Evolutionary conservation across 2,797 vertebrate species (phyloP).

Genomic region (Tokudaia tokunoshimensis): DNA sequence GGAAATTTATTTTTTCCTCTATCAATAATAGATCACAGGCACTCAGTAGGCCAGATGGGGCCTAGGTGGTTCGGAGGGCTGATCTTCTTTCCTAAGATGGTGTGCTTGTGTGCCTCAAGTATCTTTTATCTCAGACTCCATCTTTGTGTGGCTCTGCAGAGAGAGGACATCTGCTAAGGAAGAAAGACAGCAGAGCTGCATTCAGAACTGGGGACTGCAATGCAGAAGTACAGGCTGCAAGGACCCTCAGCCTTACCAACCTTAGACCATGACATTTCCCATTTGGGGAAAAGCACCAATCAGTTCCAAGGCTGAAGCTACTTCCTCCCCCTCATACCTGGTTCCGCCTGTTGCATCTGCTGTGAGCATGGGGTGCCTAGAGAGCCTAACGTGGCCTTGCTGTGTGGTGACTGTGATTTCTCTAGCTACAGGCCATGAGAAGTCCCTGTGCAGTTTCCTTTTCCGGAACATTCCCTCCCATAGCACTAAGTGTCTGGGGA

Average conservation of each 20-base stretch:
- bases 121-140: background rate
- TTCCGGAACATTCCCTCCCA: background rate
- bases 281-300: background rate
- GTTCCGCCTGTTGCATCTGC: background rate
- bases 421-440: background rate
- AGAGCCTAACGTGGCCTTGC: background rate
- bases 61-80: background rate
- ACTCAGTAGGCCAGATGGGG: background rate
- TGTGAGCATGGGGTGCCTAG: background rate
- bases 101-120: background rate
- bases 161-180: background rate
- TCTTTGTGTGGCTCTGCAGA: background rate
- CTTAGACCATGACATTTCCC: background rate
- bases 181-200: background rate
- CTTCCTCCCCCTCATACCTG: accelerated
- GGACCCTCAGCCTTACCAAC: background rate
- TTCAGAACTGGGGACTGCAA: background rate
- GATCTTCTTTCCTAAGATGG: background rate
- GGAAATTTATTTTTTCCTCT: background rate
- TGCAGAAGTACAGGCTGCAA: accelerated
- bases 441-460: background rate
- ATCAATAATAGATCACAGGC: constrained; percentile 33
- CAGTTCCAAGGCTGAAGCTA: accelerated
- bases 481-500: background rate
- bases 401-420: background rate